Conservation (phyloP, 2,888 invertebrate genomes). For the Tinea trinotella region DNA sequence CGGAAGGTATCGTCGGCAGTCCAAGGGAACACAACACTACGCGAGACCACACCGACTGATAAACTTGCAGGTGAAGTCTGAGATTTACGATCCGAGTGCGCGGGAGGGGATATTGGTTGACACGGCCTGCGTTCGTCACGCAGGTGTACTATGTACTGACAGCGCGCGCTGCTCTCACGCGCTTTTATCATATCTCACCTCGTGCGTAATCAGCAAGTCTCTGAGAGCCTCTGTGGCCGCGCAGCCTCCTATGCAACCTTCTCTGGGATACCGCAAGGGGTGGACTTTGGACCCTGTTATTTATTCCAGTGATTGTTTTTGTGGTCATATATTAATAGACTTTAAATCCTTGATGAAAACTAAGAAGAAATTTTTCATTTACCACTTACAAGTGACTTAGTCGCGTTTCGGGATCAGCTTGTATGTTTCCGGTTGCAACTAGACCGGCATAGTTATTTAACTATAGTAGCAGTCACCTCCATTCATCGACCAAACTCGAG, state of each 20-base stretch:
- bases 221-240: not conserved
- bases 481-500: too few species aligned
- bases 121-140: constrained; percentile 48
- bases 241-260: not conserved
- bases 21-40: constrained; percentile 53
- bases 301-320: too few species aligned
- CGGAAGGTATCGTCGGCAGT: constrained; percentile 35
- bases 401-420: too few species aligned
- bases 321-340: too few species aligned
- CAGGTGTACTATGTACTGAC: constrained; percentile 55
- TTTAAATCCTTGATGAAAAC: too few species aligned
- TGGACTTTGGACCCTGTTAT: too few species aligned
- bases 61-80: not conserved
- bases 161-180: constrained; percentile 49
- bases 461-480: too few species aligned
- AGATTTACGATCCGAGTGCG: constrained; percentile 27
- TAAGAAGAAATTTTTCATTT: too few species aligned
- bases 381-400: too few species aligned
- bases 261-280: not conserved
- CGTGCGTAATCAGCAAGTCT: constrained; percentile 11
- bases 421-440: too few species aligned
- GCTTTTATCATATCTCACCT: constrained; percentile 63
- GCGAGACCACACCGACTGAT: constrained; percentile 20
- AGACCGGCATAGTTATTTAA: too few species aligned
- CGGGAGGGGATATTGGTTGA: constrained; percentile 25